Evolutionary conservation across 2,113 vertebrate genomes (phyloP), one percentile per base, ranked within the genome.

Genomic region (Tragelaphus buxtoni): DNA sequence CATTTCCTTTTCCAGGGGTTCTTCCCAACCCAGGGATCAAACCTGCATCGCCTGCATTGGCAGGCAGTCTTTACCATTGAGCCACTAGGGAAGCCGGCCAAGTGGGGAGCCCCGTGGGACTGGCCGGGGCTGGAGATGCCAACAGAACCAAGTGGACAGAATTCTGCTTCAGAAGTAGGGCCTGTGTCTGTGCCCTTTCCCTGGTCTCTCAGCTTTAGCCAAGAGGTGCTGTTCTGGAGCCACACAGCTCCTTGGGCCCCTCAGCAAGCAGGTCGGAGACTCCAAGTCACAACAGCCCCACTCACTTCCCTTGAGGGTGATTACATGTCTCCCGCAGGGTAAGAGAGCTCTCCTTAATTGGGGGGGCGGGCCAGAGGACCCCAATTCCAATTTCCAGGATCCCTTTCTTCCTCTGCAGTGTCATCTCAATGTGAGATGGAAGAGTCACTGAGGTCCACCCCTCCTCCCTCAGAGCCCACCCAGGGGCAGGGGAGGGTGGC

Each of bases 401-500:
- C 26, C 24, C 49, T 20, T 6, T 26, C 53, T 69, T 49, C 55
- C 24, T 18, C 16, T 53, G 42, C 10, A 28, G 11, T 22, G 13
- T 85, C 84, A 12, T 32, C 61, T 55, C 17, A 35, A 28, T 0
- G 4, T 55, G 32, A 8, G 22, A 39, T 18, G 47, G 22, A 56
- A 87, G 10, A 35, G 22, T 9, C 39, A 11, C 60, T 24, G 0
- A 0, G 3, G 30, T 74, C 35, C 9, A 3, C 13, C 30, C 10
- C 6, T 53, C 11, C 74, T 35, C 18, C 11, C 32, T 9, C 53
- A 60, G 12, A 7, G 30, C n/a, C 84, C 58, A 42, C 63, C 28
- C 6, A 4, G 28, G 47, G 16, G 30, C n/a, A 39, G n/a, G 0
- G 4, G 0, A 4, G 1, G 7, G 17, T 24, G 39, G 5, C 32